Evolutionary conservation across 2,113 vertebrate species (phyloP).

Genomic region (Aramus guarauna): DNA sequence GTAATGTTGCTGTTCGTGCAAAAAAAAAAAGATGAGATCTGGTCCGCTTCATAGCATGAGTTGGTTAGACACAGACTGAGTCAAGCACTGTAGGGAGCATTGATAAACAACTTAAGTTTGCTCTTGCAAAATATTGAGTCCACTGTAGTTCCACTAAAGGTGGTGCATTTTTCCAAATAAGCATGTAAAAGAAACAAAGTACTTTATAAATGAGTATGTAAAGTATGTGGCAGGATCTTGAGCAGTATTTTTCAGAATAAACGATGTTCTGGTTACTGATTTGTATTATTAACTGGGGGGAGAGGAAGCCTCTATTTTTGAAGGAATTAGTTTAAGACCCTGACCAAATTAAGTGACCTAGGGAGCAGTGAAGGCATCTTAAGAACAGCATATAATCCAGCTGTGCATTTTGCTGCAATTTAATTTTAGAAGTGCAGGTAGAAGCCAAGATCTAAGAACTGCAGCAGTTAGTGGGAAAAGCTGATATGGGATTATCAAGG

Average conservation of each 20-base stretch:
- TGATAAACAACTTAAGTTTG: background rate
- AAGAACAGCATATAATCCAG: background rate
- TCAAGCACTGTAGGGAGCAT: background rate
- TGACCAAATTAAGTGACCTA: constrained; percentile 4
- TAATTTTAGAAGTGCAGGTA: background rate
- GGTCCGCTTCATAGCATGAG: background rate
- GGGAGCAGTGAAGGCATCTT: background rate
- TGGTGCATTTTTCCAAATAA: background rate
- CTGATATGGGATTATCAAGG: background rate
- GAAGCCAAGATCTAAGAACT: background rate
- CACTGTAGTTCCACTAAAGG: background rate
- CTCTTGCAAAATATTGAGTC: background rate
- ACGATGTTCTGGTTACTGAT: background rate
- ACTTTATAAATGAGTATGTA: background rate
- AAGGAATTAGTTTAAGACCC: background rate
- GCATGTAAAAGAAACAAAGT: background rate
- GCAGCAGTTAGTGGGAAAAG: background rate
- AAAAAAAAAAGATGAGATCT: background rate
- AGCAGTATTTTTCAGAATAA: background rate
- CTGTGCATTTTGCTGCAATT: background rate
- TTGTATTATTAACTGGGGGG: background rate
- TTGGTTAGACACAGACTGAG: background rate
- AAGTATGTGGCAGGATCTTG: background rate
- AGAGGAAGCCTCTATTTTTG: background rate
- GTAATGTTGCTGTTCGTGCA: background rate